These are phyloP conservation scores for Ditula angustiorana DNA, from an alignment of 2,888 invertebrate genomes.

Conservation along the genomic window DNA sequence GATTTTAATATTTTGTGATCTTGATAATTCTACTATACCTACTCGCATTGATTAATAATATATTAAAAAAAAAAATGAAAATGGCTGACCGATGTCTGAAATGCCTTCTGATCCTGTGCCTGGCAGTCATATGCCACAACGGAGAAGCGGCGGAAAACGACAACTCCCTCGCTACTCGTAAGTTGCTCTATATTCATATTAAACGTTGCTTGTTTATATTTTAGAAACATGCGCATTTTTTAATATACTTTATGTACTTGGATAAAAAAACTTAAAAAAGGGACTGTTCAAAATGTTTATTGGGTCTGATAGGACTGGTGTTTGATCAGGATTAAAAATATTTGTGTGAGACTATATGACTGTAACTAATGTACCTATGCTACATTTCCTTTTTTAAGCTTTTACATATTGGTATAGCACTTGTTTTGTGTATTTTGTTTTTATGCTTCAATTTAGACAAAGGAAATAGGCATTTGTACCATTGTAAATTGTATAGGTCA, in stretches of 20 bases:
- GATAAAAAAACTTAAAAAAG: too few species aligned
- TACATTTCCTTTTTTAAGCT: too few species aligned
- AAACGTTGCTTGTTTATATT: not conserved
- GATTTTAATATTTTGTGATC: constrained; percentile 46
- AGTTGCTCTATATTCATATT: constrained; percentile 52
- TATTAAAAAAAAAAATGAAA: constrained; percentile 52
- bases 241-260: not conserved
- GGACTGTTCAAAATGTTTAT: too few species aligned
- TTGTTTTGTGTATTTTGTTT: not conserved
- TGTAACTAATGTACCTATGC: too few species aligned
- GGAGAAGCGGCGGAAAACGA: constrained; percentile 72
- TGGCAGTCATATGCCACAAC: constrained; percentile 65
- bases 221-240: not conserved
- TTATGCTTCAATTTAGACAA: too few species aligned
- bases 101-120: constrained; percentile 67
- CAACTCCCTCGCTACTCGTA: constrained; percentile 66
- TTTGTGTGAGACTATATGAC: too few species aligned
- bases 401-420: not conserved
- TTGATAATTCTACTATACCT: not conserved
- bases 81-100: constrained; percentile 68
- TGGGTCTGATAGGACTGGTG: too few species aligned
- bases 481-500: too few species aligned
- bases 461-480: too few species aligned
- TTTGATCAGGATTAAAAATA: too few species aligned
- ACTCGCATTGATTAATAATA: not conserved